Evolutionary conservation across 30 jellyfish, hydroid and myxozoan species (phyloP), one percentile per base, ranked within the genome.

Genomic region (Aurelia aurita complex sp. Pacific): DNA sequence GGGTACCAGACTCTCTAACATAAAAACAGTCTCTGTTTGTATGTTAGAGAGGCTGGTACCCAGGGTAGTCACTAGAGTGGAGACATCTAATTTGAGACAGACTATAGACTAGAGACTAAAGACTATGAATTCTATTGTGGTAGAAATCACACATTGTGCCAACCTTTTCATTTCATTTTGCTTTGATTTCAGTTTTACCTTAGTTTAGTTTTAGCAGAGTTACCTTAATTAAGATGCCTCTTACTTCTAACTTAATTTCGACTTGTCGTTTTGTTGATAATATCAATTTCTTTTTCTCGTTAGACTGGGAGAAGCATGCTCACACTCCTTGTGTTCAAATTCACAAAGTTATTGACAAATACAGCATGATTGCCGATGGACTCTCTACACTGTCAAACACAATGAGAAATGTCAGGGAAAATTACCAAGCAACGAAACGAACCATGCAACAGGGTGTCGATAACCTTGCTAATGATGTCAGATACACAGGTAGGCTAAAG

Each of bases 371-470:
- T 11, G 36, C 77, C 32, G 76, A 77, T 62, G 87, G 87, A 3
- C 77, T 77, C n/a, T 34, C 77, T 2, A 14, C 87, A 1, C 67
- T 77, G 60, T 76, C 64, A n/a, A 38, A 61, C 50, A 61, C 87
- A 38, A 35, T 77, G 77, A 64, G 61, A 40, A 64, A 40, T 19
- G 74, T 77, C 17, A 63, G 87, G 12, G 87, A 77, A 36, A 76
- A 76, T 33, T 77, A 77, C 77, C 87, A 77, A 38, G 19, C 87
- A 38, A 77, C 87, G 33, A 77, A 77, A 33, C 43, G 87, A 64
- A 59, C 77, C 15, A 57, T 77, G 87, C 87, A 77, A 77, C 87
- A 59, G 62, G 87, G 87, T 2, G 87, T 77, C 43, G 87, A 77
- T 36, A 23, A 53, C 55, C 77, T 77, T 8, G 43, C 42, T 42